These are phyloP conservation scores for Bombycilla garrulus DNA, from an alignment of 2,113 vertebrate genomes.

Conservation along the genomic window DNA sequence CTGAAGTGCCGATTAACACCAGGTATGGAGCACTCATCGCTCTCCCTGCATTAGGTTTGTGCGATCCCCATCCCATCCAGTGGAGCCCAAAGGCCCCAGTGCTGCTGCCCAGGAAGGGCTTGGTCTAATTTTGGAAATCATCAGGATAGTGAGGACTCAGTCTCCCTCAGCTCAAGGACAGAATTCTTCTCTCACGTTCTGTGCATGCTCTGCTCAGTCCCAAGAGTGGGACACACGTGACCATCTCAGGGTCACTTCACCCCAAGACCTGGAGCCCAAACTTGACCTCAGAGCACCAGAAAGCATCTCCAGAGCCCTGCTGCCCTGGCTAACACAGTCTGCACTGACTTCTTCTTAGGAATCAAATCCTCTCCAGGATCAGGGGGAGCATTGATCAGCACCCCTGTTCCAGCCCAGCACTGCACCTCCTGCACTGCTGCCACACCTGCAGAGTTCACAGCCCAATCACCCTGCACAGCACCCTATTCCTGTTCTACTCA, in stretches of 20 bases:
- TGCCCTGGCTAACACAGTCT: background rate
- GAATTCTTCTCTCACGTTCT: background rate
- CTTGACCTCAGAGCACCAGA: accelerated
- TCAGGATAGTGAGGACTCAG: background rate
- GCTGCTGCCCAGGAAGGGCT: background rate
- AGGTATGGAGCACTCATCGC: accelerated
- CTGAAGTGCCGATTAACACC: background rate
- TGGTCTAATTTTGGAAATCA: background rate
- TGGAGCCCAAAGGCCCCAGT: background rate
- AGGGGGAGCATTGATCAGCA: background rate
- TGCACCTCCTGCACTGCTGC: background rate
- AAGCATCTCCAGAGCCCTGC: background rate
- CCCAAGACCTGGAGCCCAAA: background rate
- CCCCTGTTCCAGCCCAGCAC: background rate
- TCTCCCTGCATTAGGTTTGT: background rate
- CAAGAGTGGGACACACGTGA: background rate
- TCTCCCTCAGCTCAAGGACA: background rate
- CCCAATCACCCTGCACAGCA: background rate
- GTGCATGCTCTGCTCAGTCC: accelerated
- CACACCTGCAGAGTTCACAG: background rate
- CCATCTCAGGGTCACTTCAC: background rate
- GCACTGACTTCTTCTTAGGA: accelerated
- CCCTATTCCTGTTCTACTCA: background rate
- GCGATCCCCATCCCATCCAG: background rate
- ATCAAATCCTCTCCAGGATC: background rate